phyloP scores from a whole-genome alignment of 2,888 invertebrate genomes.

The Aphelenchoides bicaudatus region DNA sequence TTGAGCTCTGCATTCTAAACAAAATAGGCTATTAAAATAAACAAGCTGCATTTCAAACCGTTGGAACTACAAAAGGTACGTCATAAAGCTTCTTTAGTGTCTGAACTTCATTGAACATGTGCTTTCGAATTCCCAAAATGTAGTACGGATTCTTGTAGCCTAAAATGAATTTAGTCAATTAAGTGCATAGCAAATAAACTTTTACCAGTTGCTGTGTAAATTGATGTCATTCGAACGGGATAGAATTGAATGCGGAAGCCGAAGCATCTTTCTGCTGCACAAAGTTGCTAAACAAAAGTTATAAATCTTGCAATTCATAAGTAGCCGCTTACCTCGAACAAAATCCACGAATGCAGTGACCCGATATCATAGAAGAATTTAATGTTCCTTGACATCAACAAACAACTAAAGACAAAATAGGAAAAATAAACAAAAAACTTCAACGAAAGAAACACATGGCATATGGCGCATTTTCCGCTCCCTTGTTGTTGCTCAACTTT shows the following conservation, averaged over 20 bases:
- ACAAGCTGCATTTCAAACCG: background rate
- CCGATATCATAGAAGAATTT: constrained; percentile 8
- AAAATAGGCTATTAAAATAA: background rate
- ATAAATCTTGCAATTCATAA: too few relatives aligned
- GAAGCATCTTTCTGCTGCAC: constrained; percentile 10
- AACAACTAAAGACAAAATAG: too few relatives aligned
- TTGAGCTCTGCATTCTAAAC: constrained; percentile 3
- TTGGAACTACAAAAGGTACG: constrained; percentile 3
- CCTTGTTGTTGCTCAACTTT: too few relatives aligned
- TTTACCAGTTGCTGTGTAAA: constrained; percentile 9
- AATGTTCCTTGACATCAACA: too few relatives aligned
- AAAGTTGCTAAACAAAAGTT: constrained; percentile 17
- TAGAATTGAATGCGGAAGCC: background rate
- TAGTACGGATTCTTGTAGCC: constrained; percentile 14
- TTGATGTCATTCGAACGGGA: constrained; percentile 3
- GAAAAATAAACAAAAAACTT: too few relatives aligned
- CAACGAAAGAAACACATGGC: too few relatives aligned
- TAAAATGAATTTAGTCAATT: background rate
- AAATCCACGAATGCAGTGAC: constrained; percentile 13
- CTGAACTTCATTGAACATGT: constrained; percentile 14
- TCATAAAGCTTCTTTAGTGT: background rate
- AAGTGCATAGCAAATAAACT: background rate
- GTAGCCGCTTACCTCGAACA: constrained; percentile 14
- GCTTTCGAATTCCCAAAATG: constrained; percentile 11
- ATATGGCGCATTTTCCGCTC: too few relatives aligned